These are phyloP conservation scores for Rhinatrema bivittatum DNA, from an alignment of 2,797 vertebrate species.

Conservation along the genomic window DNA sequence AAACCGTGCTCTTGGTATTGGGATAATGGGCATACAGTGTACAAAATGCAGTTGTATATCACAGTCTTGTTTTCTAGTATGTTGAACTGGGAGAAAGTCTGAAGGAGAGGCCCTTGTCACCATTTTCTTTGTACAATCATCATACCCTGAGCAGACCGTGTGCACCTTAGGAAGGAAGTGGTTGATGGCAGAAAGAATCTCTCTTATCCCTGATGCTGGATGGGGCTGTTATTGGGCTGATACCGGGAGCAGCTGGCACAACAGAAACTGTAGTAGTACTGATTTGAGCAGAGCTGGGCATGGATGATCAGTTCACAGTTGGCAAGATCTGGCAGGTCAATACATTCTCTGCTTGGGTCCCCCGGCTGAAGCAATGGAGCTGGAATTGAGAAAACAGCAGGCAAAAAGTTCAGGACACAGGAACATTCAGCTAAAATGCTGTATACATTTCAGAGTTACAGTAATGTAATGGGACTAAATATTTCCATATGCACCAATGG, in stretches of 20 bases:
- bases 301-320: constrained; percentile 88
- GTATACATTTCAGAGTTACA: too few relatives aligned
- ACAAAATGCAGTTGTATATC: too few relatives aligned
- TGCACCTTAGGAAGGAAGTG: too few relatives aligned
- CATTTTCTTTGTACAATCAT: too few relatives aligned
- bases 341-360: constrained; percentile 54
- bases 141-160: too few relatives aligned
- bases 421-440: background rate
- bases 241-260: constrained; percentile 81
- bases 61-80: too few relatives aligned
- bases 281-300: constrained; percentile 79
- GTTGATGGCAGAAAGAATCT: background rate
- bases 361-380: background rate
- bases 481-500: too few relatives aligned
- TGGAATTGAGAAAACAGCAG: constrained; percentile 16
- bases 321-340: constrained; percentile 84
- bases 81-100: too few relatives aligned
- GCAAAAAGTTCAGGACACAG: background rate
- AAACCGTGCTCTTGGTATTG: too few relatives aligned
- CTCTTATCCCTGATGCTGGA: constrained; percentile 21
- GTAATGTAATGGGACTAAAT: too few relatives aligned
- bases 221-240: background rate
- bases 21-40: too few relatives aligned
- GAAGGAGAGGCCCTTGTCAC: too few relatives aligned
- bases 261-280: constrained; percentile 90